Evolutionary conservation across 2,113 vertebrate species (phyloP), one percentile per base, ranked within the genome.

Genomic region (Micromys minutus): DNA sequence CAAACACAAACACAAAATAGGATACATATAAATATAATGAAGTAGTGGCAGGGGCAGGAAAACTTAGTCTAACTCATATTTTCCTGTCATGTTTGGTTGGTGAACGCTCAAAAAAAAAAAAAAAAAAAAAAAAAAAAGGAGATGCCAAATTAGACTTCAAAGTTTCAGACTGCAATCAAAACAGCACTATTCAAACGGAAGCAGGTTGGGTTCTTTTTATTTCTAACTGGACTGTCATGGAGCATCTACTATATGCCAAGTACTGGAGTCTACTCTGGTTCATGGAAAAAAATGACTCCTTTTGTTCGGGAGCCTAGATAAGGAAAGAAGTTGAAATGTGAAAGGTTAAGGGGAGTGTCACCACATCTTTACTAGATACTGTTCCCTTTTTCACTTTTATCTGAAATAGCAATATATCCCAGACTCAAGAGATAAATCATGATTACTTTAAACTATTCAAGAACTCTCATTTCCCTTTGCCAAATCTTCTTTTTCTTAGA

Each of bases 41-140:
- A 97, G 95, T 81, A 92, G 92, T 96, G 97, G 97, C 92, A 97
- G 97, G 98, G 97, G 97, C 92, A 97, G 97, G 98, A 52, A 24
- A 96, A 97, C 95, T 95, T 89, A 88, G 22, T 47, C 81, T 89
- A 96, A 97, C 50, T 95, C 97, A 19, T 12, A 96, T 96, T 97
- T 97, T 75, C 93, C 95, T 39, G 55, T 94, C 63, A 69, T 50
- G 47, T 95, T 89, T 75, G 96, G 91, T 96, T 87, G 93, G 76
- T 94, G 75, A 97, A 80, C 3, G 85, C 90, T 42, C 92, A 47
- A 76, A 13, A 90, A 97, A 96, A 93, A 87, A 84, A 69, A 96
- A 93, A 87, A 84, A 69, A n/a, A 97, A n/a, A 47, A 76, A 13
- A 90, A 97, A 96, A 93, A 87, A 84, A 69, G 22, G 74, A 96